A percentile compares a stretch with the other conserved stretches of the same genome.
These are phyloP conservation scores for Bos taurus DNA, from an alignment of 2,113 vertebrate species.

Conservation along the genomic window DNA sequence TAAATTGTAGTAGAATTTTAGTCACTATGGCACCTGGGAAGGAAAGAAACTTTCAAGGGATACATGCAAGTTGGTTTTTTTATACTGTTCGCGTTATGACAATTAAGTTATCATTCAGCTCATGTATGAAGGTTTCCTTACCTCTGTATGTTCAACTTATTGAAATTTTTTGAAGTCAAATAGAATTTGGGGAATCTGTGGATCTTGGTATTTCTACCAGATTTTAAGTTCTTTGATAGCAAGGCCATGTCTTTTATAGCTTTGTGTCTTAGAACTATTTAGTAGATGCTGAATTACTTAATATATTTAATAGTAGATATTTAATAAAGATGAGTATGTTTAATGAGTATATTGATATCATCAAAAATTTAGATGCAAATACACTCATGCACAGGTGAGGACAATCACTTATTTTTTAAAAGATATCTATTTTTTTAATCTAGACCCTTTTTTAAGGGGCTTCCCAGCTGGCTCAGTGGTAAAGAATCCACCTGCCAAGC, in stretches of 20 bases:
- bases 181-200: neutral
- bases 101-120: neutral
- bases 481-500: neutral
- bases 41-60: neutral
- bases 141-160: neutral
- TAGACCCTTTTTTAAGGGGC: neutral
- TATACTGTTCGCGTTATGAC: neutral
- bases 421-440: neutral
- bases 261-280: neutral
- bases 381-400: neutral
- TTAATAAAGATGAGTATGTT: neutral
- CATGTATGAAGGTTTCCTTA: neutral
- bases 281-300: neutral
- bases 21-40: neutral
- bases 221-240: constrained; percentile 28
- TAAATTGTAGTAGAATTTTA: neutral
- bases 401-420: neutral
- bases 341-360: neutral
- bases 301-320: neutral
- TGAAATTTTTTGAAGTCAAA: neutral
- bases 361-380: neutral
- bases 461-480: neutral
- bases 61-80: neutral
- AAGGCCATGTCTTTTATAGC: neutral
- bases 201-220: neutral